These are phyloP conservation scores for Beris chalybata DNA, from an alignment of 2,888 invertebrate genomes.

Conservation along the genomic window DNA sequence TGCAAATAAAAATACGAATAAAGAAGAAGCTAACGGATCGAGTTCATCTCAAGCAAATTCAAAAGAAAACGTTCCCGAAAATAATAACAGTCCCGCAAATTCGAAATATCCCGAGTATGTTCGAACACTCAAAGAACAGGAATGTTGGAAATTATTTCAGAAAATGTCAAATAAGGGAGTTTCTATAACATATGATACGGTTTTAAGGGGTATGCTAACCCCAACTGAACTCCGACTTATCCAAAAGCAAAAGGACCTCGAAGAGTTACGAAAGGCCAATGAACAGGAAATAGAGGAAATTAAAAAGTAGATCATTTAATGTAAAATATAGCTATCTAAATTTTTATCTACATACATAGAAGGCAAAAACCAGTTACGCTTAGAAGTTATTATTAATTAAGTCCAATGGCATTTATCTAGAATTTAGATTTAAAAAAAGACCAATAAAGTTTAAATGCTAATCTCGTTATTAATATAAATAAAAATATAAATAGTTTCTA, in stretches of 20 bases:
- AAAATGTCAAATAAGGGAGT: slow-evolving; percentile 71
- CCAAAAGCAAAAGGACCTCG: slow-evolving; percentile 56
- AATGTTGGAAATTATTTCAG: slow-evolving; percentile 70
- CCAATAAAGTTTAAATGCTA: too few species aligned
- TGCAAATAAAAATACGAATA: slow-evolving; percentile 16
- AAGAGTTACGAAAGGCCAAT: slow-evolving; percentile 47
- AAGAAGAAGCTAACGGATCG: slow-evolving; percentile 5
- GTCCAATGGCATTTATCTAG: too few species aligned
- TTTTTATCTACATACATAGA: too few species aligned
- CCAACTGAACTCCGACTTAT: slow-evolving; percentile 71
- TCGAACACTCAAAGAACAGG: slow-evolving; percentile 61
- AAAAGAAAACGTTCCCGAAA: slow-evolving; percentile 25
- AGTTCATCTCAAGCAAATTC: slow-evolving; percentile 1
- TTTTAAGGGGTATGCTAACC: slow-evolving; percentile 70
- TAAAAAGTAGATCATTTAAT: slow-evolving; percentile 5
- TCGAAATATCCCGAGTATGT: slow-evolving; percentile 57
- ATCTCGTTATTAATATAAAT: too few species aligned
- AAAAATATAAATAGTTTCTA: too few species aligned
- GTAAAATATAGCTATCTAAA: too few species aligned
- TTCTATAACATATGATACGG: slow-evolving; percentile 68
- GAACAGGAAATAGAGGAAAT: slow-evolving; percentile 44
- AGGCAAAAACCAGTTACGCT: too few species aligned
- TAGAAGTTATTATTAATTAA: too few species aligned
- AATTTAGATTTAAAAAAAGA: slow-evolving; percentile 13
- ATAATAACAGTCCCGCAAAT: neutral